These are phyloP conservation scores for Melanotaenia boesemani DNA, from an alignment of 2,797 vertebrate species.

Conservation along the genomic window DNA sequence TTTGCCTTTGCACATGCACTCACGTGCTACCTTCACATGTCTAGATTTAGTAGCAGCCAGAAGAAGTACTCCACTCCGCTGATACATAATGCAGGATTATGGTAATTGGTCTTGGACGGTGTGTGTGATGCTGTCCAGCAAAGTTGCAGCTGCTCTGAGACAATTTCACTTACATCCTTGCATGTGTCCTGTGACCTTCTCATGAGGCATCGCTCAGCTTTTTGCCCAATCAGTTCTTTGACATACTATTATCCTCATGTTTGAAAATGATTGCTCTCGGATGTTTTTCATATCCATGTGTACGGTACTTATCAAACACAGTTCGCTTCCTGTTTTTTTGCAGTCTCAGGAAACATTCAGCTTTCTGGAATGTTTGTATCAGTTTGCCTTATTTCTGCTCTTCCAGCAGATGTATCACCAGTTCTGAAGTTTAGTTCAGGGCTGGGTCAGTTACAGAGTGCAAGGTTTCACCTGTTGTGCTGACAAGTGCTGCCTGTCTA, in stretches of 20 bases:
- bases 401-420: slow-evolving; percentile 45
- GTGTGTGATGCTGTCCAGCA: slow-evolving; percentile 48
- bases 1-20: slow-evolving; percentile 10
- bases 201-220: slow-evolving; percentile 46
- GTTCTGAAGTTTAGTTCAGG: slow-evolving; percentile 59
- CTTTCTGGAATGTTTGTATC: slow-evolving; percentile 41
- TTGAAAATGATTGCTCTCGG: slow-evolving; percentile 24
- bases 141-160: slow-evolving; percentile 14
- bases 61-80: slow-evolving; percentile 22
- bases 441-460: slow-evolving; percentile 51
- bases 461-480: slow-evolving; percentile 76
- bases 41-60: slow-evolving; percentile 12
- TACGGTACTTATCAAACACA: slow-evolving; percentile 41
- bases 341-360: slow-evolving; percentile 36
- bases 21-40: slow-evolving; percentile 16
- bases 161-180: slow-evolving; percentile 9
- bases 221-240: slow-evolving; percentile 58
- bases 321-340: slow-evolving; percentile 73
- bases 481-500: slow-evolving; percentile 76
- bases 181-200: slow-evolving; percentile 17
- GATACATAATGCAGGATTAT: slow-evolving; percentile 64
- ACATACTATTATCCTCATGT: slow-evolving; percentile 7
- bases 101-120: slow-evolving; percentile 58
- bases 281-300: slow-evolving; percentile 52
- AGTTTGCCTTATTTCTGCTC: slow-evolving; percentile 38